These are phyloP conservation scores for Idaea biselata DNA, from an alignment of 2,888 invertebrate species.

Conservation along the genomic window DNA sequence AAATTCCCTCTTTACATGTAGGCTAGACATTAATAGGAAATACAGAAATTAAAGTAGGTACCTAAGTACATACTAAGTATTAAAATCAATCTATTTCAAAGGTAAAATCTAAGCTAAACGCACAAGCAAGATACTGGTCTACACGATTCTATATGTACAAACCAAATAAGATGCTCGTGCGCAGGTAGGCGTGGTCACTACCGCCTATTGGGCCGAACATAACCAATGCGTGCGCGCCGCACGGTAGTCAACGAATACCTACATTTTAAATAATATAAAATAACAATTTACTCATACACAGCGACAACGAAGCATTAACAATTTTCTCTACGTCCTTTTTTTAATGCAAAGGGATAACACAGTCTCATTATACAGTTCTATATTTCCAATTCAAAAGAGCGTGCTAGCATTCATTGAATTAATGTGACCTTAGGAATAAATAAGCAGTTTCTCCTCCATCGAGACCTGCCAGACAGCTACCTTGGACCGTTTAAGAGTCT, in stretches of 20 bases:
- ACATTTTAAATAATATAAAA: constrained; percentile 35
- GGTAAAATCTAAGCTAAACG: too few relatives aligned
- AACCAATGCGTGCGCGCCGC: constrained; percentile 76
- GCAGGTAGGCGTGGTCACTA: constrained; percentile 62
- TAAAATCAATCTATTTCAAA: too few relatives aligned
- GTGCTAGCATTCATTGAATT: constrained; percentile 32
- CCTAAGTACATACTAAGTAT: too few relatives aligned
- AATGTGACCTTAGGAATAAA: constrained; percentile 52
- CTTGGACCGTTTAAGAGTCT: constrained; percentile 73
- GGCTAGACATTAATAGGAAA: too few relatives aligned
- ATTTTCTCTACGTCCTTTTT: not conserved
- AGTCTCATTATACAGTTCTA: constrained; percentile 14
- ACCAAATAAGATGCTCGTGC: constrained; percentile 24
- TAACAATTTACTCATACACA: constrained; percentile 20
- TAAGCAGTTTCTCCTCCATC: constrained; percentile 39
- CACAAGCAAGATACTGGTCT: not conserved
- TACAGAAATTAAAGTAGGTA: too few relatives aligned
- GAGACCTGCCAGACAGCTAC: constrained; percentile 65
- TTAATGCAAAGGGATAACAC: not conserved
- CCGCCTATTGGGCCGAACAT: constrained; percentile 65
- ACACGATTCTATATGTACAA: constrained; percentile 6
- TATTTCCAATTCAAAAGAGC: constrained; percentile 14
- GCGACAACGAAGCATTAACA: not conserved
- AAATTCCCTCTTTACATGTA: too few relatives aligned
- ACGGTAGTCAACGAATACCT: constrained; percentile 53